Evolutionary conservation across 1,140 invertebrate species (phyloP).

Genomic region (Drosophila yakuba): DNA sequence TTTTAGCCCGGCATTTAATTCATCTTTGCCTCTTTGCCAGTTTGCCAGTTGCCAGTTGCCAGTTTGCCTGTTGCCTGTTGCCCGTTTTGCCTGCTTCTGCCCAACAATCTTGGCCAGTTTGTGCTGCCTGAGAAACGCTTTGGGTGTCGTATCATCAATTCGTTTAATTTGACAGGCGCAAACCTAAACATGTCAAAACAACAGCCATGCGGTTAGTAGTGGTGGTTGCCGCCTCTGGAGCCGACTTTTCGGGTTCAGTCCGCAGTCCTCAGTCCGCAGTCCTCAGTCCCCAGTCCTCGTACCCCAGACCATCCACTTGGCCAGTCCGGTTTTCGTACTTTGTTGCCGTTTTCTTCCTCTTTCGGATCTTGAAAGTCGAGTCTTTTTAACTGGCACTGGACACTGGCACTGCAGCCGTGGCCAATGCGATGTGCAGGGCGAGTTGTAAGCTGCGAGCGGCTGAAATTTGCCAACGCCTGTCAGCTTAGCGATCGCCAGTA

Average conservation of each 20-base stretch:
- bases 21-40: constrained; percentile 63
- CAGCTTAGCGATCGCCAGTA: constrained; percentile 72
- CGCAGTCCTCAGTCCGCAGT: background rate
- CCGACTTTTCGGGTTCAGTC: constrained; percentile 27
- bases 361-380: constrained; percentile 4
- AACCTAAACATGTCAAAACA: constrained; percentile 85
- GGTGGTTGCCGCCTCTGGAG: constrained; percentile 60
- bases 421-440: constrained; percentile 55
- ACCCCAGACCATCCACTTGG: background rate
- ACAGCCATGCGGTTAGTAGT: constrained; percentile 75
- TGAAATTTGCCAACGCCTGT: constrained; percentile 84
- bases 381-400: background rate
- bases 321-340: constrained; percentile 46
- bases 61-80: constrained; percentile 8
- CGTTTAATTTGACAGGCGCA: constrained; percentile 85
- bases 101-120: constrained; percentile 2
- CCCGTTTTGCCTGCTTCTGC: constrained; percentile 11
- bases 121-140: constrained; percentile 82
- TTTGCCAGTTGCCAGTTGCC: constrained; percentile 11
- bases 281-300: background rate
- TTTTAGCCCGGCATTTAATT: constrained; percentile 80
- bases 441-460: constrained; percentile 20
- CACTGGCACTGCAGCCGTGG: constrained; percentile 63
- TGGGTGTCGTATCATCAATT: constrained; percentile 85
- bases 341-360: constrained; percentile 19